Evolutionary conservation across 2,113 vertebrate species (phyloP).

Genomic region (western clawed frog (Xenopus tropicalis)): UCB_Xtro_10.0 CM004450.2:23440001-23440500

Average conservation of each 20-base stretch:
- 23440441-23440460: neutral
- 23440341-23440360: conserved; percentile 30
- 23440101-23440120: neutral
- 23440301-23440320: conserved; percentile 36
- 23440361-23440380: conserved; percentile 37
- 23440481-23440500: neutral
- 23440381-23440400: conserved; percentile 40
- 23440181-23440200: conserved; percentile 13
- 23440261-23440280: conserved; percentile 37
- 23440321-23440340: neutral
- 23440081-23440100: neutral
- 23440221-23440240: conserved; percentile 30
- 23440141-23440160: neutral
- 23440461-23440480: neutral
- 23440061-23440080: conserved; percentile 1
- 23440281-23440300: conserved; percentile 42
- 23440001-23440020: neutral
- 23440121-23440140: neutral
- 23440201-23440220: conserved; percentile 43
- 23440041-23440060: neutral
- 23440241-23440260: conserved; percentile 43
- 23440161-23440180: conserved; percentile 6
- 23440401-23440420: conserved; percentile 18
- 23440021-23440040: conserved; percentile 9
- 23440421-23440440: conserved; percentile 27